Conservation (phyloP, 1,140 invertebrate genomes). For the Bombus affinis region DNA sequence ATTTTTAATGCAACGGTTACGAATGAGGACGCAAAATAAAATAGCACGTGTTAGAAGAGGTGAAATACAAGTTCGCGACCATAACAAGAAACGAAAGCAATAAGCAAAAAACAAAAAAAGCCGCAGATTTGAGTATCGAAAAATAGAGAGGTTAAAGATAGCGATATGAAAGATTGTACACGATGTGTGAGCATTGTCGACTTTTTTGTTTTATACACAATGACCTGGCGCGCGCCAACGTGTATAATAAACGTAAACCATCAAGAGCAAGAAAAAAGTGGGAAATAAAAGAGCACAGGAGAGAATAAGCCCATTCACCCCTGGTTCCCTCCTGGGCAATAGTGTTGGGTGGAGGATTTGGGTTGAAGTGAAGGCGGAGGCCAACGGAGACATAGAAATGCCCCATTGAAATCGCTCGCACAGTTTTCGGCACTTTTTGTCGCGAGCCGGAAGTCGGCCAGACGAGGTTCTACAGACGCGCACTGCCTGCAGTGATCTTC, state of each 20-base stretch:
- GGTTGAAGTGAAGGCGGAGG: conserved; percentile 41
- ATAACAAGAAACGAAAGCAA: neutral
- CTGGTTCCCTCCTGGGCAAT: conserved; percentile 22
- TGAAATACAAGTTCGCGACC: neutral
- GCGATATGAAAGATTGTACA: conserved; percentile 50
- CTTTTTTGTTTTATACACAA: conserved; percentile 49
- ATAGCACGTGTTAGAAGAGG: neutral
- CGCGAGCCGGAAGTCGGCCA: conserved; percentile 75
- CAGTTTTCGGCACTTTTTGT: conserved; percentile 71
- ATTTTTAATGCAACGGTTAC: neutral
- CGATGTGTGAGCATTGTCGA: conserved; percentile 60
- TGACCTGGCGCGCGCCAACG: conserved; percentile 67
- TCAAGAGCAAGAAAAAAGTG: conserved; percentile 42
- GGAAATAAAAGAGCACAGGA: conserved; percentile 50
- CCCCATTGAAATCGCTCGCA: conserved; percentile 59
- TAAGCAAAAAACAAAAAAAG: neutral
- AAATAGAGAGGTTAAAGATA: conserved; percentile 23
- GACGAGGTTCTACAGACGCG: conserved; percentile 68
- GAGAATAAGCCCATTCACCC: conserved; percentile 70
- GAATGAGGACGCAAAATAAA: neutral
- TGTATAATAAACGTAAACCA: conserved; percentile 60
- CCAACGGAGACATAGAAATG: conserved; percentile 44
- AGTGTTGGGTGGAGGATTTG: conserved; percentile 39
- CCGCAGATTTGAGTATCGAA: neutral
- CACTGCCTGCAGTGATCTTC: conserved; percentile 54